phyloP scores from a whole-genome alignment of 1,140 invertebrate species.

The Artemia franciscana region DNA sequence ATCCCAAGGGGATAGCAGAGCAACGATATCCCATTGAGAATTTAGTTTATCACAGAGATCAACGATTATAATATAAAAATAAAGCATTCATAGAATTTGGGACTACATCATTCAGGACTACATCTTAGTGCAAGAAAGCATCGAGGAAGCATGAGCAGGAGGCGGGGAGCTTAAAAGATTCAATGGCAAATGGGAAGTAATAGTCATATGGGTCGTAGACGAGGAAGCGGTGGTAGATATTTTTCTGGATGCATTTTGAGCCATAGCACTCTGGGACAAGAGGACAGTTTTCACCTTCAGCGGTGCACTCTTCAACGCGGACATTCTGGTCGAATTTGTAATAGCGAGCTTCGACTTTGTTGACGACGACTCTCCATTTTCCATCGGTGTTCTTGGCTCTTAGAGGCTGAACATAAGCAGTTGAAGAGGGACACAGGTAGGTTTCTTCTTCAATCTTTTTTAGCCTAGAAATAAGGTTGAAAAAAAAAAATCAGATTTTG shows the following conservation, averaged over 20 bases:
- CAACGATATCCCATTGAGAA: no score
- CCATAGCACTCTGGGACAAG: conserved; percentile 15
- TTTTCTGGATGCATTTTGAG: conserved; percentile 16
- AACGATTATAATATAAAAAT: no score
- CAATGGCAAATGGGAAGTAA: conserved; percentile 16
- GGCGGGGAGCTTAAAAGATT: conserved; percentile 15
- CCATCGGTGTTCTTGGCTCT: conserved; percentile 16
- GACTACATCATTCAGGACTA: no score
- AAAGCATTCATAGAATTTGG: no score
- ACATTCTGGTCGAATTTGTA: conserved; percentile 15
- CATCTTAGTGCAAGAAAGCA: conserved; percentile 11
- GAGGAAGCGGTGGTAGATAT: conserved; percentile 15
- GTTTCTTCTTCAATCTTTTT: conserved; percentile 13
- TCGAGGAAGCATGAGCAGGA: conserved; percentile 14
- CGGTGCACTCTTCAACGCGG: conserved; percentile 15
- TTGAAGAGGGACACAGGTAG: conserved; percentile 13
- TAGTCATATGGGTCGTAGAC: conserved; percentile 15
- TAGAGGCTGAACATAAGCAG: conserved; percentile 14
- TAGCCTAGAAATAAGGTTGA: conserved; percentile 7
- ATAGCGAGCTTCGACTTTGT: conserved; percentile 15
- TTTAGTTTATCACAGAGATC: no score
- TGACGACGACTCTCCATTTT: conserved; percentile 17
- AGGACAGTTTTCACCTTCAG: conserved; percentile 12
- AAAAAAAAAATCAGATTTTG: no score
- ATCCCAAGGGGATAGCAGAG: no score